Base-by-base conservation (phyloP, 1,140 invertebrate species). In the Drosophila teissieri region DNA sequence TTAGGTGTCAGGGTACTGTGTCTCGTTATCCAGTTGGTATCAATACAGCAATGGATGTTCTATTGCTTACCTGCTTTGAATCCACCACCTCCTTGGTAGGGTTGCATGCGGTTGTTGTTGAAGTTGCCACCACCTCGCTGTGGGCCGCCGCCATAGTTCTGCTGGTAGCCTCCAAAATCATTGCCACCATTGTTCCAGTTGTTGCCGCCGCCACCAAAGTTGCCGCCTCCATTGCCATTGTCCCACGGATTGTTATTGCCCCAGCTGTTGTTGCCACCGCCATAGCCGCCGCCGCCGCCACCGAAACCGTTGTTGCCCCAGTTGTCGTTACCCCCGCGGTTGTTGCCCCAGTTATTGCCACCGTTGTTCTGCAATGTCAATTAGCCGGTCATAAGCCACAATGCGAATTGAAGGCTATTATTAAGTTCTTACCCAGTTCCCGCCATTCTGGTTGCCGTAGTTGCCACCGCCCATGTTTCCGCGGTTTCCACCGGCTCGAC, bases 131-230 rank as follows among this genome's bases (percentile, higher is more conserved):
- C 94, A 44, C 90, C 82, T 76, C 95, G 93, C 55, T 95, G 94
- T 0, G 95, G 95, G 1, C 95, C 95, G 34, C 95, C 95, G 10
- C 95, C 94, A 73, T 95, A 96, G 37, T 94, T 94, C 85, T 96
- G 96, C 73, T 96, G 96, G 79, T 96, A 96, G 3, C 80, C 84
- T n/a, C 96, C 95, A 75, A 96, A 96, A 62, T 95, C 94, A 68
- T 94, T 94, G 53, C 93, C 93, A 55, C 90, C 90, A 52, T 75
- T 78, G 34, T 80, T 90, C 72, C 92, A 92, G 56, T 81, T 91
- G 17, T 78, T 80, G 36, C 73, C 73, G 40, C 79, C 76, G 51
- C 84, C 65, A 6, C 79, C 63, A n/a, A 79, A 89, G 48, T 80
- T 91, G 8, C 88, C 78, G 10, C 86, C 79, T 8, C 79, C 77